Conservation (phyloP, 1,140 invertebrate genomes). For the Palaemon carinicauda region DNA sequence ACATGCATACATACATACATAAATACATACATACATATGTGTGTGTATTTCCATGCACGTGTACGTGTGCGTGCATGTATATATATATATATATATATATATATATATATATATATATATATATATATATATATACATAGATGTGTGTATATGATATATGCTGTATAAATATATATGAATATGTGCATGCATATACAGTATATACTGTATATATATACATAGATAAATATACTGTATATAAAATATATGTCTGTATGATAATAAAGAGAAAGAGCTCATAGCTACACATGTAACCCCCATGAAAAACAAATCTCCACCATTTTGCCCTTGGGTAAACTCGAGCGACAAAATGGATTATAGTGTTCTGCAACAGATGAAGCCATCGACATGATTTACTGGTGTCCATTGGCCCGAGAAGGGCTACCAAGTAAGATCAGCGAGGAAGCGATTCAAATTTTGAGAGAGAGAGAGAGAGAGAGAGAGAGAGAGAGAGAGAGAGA, state of each 20-base stretch:
- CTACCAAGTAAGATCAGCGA: not conserved
- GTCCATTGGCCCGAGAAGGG: not conserved
- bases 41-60: not conserved
- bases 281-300: not conserved
- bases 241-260: too few relatives aligned
- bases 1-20: not conserved
- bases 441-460: too few relatives aligned
- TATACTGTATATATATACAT: too few relatives aligned
- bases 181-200: too few relatives aligned
- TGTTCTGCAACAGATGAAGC: too few relatives aligned
- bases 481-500: not conserved
- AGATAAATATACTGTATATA: too few relatives aligned
- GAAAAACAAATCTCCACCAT: too few relatives aligned
- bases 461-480: not conserved
- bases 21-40: not conserved
- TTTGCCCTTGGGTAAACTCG: too few relatives aligned
- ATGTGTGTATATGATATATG: not conserved
- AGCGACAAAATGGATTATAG: too few relatives aligned
- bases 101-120: not conserved
- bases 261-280: not conserved
- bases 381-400: not conserved
- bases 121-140: not conserved
- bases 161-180: too few relatives aligned
- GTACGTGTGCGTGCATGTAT: not conserved
- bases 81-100: not conserved